Conservation (phyloP, 2,797 vertebrate genomes). For the Triplophysa yarkandensis region DNA sequence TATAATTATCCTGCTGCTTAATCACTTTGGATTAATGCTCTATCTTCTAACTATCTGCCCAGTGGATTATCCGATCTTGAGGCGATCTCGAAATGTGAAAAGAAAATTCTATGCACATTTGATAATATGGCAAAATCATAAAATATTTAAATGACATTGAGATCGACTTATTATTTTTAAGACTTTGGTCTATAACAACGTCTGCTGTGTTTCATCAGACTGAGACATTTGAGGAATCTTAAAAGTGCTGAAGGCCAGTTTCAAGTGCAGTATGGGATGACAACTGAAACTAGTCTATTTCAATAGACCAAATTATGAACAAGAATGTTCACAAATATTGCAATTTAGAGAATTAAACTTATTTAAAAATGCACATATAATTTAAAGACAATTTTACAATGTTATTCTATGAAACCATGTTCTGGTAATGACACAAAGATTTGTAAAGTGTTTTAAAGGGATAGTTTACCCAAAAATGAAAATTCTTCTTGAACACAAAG, state of each 20-base stretch:
- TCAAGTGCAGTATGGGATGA: constrained; percentile 5
- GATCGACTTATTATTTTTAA: background rate
- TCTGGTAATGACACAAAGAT: background rate
- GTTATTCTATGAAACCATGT: background rate
- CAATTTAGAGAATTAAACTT: no score
- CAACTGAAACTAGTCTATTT: background rate
- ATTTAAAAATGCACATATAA: background rate
- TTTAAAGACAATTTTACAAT: background rate
- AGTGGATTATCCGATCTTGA: background rate
- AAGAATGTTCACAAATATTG: no score
- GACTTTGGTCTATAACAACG: background rate
- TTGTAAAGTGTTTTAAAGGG: background rate
- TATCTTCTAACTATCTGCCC: background rate
- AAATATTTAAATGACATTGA: background rate
- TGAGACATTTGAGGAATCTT: background rate
- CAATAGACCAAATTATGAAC: no score
- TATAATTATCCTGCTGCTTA: constrained; percentile 9
- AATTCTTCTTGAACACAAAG: no score
- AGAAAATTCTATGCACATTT: background rate
- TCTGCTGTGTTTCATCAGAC: background rate
- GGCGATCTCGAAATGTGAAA: constrained; percentile 8
- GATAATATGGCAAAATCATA: background rate
- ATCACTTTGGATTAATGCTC: constrained; percentile 1
- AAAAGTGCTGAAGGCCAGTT: background rate
- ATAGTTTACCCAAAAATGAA: no score